A percentile compares a stretch with the other conserved stretches of the same genome.
These are phyloP conservation scores for Drosophila punjabiensis DNA, from an alignment of 1,140 invertebrate genomes.

Conservation along the genomic window DNA sequence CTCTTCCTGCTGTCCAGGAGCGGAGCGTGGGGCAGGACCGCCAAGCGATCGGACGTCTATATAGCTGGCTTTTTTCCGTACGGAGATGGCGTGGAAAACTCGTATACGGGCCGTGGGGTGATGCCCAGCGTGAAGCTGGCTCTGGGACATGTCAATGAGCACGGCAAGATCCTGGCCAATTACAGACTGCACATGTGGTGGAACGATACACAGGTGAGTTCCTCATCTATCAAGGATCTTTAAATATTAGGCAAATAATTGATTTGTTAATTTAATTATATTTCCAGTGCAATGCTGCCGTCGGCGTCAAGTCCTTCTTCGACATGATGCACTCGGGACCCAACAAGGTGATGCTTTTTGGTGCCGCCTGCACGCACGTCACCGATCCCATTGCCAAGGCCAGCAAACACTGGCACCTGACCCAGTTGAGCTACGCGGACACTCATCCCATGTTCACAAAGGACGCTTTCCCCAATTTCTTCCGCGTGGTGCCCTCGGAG, in stretches of 20 bases:
- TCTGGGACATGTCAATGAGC: conserved; percentile 96
- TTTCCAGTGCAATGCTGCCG: conserved; percentile 97
- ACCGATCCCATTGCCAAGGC: conserved; percentile 99
- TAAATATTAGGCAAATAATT: background rate
- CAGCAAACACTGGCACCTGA: conserved; percentile 97
- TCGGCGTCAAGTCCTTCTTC: conserved; percentile 99
- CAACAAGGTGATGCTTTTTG: conserved; percentile 97
- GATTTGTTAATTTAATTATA: background rate
- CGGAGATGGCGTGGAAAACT: conserved; percentile 90
- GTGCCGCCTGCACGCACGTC: conserved; percentile 97
- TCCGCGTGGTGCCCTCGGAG: conserved; percentile 97
- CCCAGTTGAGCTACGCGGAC: conserved; percentile 98
- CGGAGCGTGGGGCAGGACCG: conserved; percentile 48
- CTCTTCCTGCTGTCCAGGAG: conserved; percentile 36
- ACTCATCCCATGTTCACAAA: conserved; percentile 99
- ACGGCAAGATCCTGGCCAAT: conserved; percentile 92
- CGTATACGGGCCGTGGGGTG: conserved; percentile 93
- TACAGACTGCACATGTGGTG: conserved; percentile 97
- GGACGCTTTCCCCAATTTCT: conserved; percentile 97
- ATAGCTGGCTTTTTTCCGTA: conserved; percentile 97
- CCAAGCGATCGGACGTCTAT: conserved; percentile 89
- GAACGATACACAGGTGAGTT: conserved; percentile 96
- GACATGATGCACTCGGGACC: conserved; percentile 98
- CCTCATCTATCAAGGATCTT: background rate
- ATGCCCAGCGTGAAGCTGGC: conserved; percentile 97